Percentiles rank a stretch among this genome's conserved stretches.
These are phyloP conservation scores for Chondrilla cf. caribensis DNA, from an alignment of 37 sponge, comb jelly and placozoan genomes.

Conservation along the genomic window DNA sequence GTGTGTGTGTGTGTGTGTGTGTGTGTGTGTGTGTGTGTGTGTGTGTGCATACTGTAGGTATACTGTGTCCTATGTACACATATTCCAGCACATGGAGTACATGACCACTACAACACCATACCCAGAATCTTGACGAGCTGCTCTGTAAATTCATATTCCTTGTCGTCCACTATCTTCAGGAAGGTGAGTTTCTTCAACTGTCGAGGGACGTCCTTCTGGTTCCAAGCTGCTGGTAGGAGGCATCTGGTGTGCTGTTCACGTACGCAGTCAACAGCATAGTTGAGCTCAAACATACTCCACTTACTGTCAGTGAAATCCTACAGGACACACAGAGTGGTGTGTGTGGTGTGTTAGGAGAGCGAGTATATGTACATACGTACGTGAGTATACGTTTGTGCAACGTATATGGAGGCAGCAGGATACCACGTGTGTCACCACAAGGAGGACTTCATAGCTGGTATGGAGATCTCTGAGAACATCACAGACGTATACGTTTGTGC, in stretches of 20 bases:
- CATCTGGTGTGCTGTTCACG: neutral
- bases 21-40: neutral
- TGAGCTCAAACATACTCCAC: neutral
- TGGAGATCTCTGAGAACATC: too few relatives aligned
- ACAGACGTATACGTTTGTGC: too few relatives aligned
- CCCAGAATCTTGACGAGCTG: neutral
- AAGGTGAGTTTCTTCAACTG: neutral
- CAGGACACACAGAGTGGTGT: neutral
- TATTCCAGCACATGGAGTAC: too few relatives aligned
- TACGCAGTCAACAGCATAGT: neutral
- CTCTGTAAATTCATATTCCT: neutral
- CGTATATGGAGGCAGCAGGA: too few relatives aligned
- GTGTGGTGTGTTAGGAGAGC: too few relatives aligned
- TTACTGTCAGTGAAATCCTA: neutral
- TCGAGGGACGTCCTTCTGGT: neutral
- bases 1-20: neutral
- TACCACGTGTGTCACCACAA: too few relatives aligned
- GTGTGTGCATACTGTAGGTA: too few relatives aligned
- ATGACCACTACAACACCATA: neutral
- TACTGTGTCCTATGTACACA: too few relatives aligned
- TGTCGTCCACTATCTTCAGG: neutral
- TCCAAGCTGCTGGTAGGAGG: constrained; percentile 19
- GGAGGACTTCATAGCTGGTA: too few relatives aligned
- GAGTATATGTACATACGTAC: neutral
- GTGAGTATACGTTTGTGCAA: too few relatives aligned